Evolutionary conservation across 2,888 invertebrate species (phyloP).

Genomic region (Papilio protenor): DNA sequence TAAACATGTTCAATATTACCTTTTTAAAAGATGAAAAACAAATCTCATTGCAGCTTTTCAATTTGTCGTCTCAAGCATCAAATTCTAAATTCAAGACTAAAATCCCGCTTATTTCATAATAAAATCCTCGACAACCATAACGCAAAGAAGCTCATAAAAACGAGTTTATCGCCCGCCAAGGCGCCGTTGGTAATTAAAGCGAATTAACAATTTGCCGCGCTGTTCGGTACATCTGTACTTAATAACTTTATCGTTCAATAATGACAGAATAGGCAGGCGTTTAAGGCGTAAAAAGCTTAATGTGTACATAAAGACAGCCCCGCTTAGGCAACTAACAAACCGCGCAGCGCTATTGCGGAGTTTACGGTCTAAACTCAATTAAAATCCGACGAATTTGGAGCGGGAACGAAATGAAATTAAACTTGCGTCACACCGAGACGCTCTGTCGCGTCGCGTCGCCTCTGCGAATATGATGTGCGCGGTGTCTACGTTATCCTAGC

Average conservation of each 20-base stretch:
- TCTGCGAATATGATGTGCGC: slow-evolving; percentile 55
- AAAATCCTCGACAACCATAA: slow-evolving; percentile 74
- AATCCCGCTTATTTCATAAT: slow-evolving; percentile 72
- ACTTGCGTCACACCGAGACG: slow-evolving; percentile 68
- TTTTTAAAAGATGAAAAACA: no score
- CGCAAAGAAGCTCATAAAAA: slow-evolving; percentile 71
- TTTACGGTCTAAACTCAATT: slow-evolving; percentile 75
- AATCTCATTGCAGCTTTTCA: slow-evolving; percentile 47
- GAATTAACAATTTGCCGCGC: slow-evolving; percentile 76
- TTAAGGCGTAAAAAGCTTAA: slow-evolving; percentile 60
- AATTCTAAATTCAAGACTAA: slow-evolving; percentile 52
- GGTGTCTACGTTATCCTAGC: slow-evolving; percentile 23
- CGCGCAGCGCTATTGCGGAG: slow-evolving; percentile 59
- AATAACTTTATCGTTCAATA: slow-evolving; percentile 75
- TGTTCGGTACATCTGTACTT: slow-evolving; percentile 73
- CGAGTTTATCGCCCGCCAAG: slow-evolving; percentile 68
- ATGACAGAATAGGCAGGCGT: slow-evolving; percentile 56
- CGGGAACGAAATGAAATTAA: slow-evolving; percentile 72
- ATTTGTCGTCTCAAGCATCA: slow-evolving; percentile 49
- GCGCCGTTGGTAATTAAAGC: slow-evolving; percentile 73
- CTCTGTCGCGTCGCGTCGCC: slow-evolving; percentile 54
- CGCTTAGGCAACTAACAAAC: slow-evolving; percentile 72
- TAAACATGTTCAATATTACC: no score
- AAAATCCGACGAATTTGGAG: slow-evolving; percentile 74
- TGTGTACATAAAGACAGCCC: slow-evolving; percentile 60